These are phyloP conservation scores for Cassiopea andromeda DNA, from an alignment of 30 jellyfish, hydroid and myxozoan genomes.

Conservation along the genomic window DNA sequence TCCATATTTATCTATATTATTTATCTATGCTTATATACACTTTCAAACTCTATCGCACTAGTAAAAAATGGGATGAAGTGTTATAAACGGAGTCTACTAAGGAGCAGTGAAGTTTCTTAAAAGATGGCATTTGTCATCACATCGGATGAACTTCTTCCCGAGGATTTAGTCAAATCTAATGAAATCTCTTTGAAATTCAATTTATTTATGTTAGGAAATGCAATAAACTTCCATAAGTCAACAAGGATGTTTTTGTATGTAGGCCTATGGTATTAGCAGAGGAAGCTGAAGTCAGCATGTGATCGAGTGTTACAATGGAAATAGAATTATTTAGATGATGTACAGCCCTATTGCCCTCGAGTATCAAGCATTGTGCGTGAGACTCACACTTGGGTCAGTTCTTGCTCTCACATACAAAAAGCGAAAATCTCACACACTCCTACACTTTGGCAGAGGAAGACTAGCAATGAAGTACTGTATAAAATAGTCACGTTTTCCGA, in stretches of 20 bases:
- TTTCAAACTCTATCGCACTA: slow-evolving; percentile 50
- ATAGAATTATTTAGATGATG: slow-evolving; percentile 29
- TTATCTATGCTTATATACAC: slow-evolving; percentile 51
- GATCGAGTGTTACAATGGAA: slow-evolving; percentile 25
- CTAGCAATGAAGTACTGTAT: too few relatives aligned
- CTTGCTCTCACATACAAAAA: too few relatives aligned
- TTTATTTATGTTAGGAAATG: slow-evolving; percentile 35
- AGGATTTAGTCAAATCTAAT: slow-evolving; percentile 37
- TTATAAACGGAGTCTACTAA: slow-evolving; percentile 26
- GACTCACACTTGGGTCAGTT: too few relatives aligned
- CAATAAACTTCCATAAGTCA: slow-evolving; percentile 25
- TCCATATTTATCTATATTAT: slow-evolving; percentile 7
- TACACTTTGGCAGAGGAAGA: too few relatives aligned
- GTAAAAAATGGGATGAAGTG: slow-evolving; percentile 36
- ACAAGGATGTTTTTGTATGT: slow-evolving; percentile 33
- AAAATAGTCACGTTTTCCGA: too few relatives aligned
- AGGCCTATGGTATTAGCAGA: slow-evolving; percentile 29
- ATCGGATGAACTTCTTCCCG: slow-evolving; percentile 44
- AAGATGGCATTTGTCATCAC: slow-evolving; percentile 46
- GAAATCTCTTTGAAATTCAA: slow-evolving; percentile 39
- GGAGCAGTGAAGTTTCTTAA: neutral
- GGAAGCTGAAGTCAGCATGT: slow-evolving; percentile 6
- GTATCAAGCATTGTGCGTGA: too few relatives aligned
- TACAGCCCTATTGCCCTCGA: neutral
- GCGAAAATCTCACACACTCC: too few relatives aligned